Evolutionary conservation across 2,113 vertebrate species (phyloP).

Genomic region (Delphinapterus leucas): DNA sequence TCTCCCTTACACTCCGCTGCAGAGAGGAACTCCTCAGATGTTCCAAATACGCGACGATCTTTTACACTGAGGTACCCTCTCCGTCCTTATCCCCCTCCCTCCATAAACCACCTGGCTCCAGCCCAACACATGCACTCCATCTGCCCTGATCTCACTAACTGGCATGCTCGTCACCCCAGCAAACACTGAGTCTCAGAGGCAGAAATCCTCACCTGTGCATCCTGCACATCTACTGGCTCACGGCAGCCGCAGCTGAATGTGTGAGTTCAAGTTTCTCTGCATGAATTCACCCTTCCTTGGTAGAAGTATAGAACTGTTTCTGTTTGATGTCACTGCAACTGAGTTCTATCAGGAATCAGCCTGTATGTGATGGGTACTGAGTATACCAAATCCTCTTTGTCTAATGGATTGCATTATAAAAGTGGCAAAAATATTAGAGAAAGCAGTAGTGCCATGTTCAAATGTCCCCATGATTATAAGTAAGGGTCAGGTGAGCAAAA

Average conservation of each 20-base stretch:
- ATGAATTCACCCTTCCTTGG: too few relatives aligned
- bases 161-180: background rate
- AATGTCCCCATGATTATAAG: background rate
- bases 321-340: background rate
- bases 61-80: background rate
- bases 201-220: background rate
- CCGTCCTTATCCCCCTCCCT: background rate
- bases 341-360: too few relatives aligned
- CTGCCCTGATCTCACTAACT: background rate
- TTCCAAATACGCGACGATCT: background rate
- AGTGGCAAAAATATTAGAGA: background rate
- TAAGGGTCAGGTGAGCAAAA: background rate
- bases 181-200: background rate
- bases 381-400: too few relatives aligned
- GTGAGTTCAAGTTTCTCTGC: too few relatives aligned
- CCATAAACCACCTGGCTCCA: background rate
- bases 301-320: background rate
- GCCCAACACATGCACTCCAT: background rate
- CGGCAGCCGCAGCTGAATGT: background rate
- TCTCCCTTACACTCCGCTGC: fast-evolving
- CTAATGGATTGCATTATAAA: background rate
- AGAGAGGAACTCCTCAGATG: background rate
- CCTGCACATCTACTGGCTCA: background rate
- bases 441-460: fast-evolving
- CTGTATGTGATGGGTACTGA: background rate